Conservation (phyloP, 2,888 invertebrate genomes). For the Drosophila kambysellisi region DNA sequence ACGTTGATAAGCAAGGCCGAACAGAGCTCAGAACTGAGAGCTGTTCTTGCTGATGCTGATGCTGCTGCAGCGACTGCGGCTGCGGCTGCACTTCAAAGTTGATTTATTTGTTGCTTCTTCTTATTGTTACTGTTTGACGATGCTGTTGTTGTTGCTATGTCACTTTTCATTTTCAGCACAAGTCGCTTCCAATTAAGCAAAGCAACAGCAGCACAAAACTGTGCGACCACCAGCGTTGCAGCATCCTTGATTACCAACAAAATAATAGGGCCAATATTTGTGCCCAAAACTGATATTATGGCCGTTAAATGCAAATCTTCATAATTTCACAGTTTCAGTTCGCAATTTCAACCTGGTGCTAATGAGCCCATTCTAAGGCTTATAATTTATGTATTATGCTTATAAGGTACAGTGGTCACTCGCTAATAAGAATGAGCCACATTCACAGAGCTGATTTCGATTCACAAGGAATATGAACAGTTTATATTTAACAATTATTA, state of each 20-base stretch:
- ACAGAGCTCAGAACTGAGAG: constrained; percentile 26
- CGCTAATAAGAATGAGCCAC: neutral
- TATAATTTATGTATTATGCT: constrained; percentile 52
- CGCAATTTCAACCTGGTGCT: constrained; percentile 54
- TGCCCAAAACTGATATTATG: constrained; percentile 46
- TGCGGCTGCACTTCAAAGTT: constrained; percentile 76
- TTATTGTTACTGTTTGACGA: constrained; percentile 30
- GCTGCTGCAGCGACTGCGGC: constrained; percentile 34
- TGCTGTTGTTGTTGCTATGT: constrained; percentile 48
- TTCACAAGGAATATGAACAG: neutral
- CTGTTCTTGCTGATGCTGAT: constrained; percentile 7
- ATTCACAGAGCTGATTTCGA: neutral
- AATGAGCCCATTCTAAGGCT: constrained; percentile 63
- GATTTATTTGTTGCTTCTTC: constrained; percentile 68
- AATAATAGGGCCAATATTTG: constrained; percentile 48
- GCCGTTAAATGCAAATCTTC: constrained; percentile 73
- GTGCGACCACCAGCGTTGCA: constrained; percentile 56
- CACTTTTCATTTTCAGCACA: constrained; percentile 77
- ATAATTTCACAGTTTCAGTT: constrained; percentile 29
- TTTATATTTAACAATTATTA: neutral
- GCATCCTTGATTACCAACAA: constrained; percentile 5
- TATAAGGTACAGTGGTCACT: constrained; percentile 6
- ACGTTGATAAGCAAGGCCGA: constrained; percentile 76
- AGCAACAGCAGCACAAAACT: constrained; percentile 11
- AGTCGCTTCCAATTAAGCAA: constrained; percentile 72